Conservation (phyloP, 2,113 vertebrate genomes). For the Seriola rivoliana region DNA sequence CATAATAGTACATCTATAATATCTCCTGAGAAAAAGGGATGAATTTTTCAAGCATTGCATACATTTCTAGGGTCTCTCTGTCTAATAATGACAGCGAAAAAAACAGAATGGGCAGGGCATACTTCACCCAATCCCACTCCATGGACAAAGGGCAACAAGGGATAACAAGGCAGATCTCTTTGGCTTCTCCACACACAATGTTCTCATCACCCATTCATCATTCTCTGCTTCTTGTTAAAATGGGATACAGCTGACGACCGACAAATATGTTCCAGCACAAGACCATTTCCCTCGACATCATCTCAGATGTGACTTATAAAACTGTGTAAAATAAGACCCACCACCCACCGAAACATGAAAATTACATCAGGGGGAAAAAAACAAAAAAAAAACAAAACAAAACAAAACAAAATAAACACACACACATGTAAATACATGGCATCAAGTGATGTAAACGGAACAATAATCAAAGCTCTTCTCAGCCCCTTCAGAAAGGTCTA, state of each 20-base stretch:
- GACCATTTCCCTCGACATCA: slow-evolving; percentile 43
- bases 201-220: slow-evolving; percentile 62
- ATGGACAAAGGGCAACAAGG: slow-evolving; percentile 75
- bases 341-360: slow-evolving; percentile 28
- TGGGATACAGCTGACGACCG: slow-evolving; percentile 41
- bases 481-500: slow-evolving; percentile 66
- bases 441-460: slow-evolving; percentile 41
- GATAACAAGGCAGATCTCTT: slow-evolving; percentile 83
- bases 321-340: slow-evolving; percentile 48
- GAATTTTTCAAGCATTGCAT: slow-evolving; percentile 85
- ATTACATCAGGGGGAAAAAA: slow-evolving; percentile 45
- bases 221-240: slow-evolving; percentile 56
- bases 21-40: slow-evolving; percentile 87
- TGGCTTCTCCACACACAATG: slow-evolving; percentile 82
- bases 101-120: slow-evolving; percentile 75
- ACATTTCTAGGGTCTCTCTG: slow-evolving; percentile 81
- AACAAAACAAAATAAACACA: neutral
- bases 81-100: slow-evolving; percentile 78
- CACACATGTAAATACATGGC: slow-evolving; percentile 32
- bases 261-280: slow-evolving; percentile 42
- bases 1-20: slow-evolving; percentile 82
- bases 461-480: slow-evolving; percentile 56
- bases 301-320: slow-evolving; percentile 50
- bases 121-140: slow-evolving; percentile 71
- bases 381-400: neutral